Evolutionary conservation across 1,140 invertebrate species (phyloP).

Genomic region (Anastrepha obliqua): DNA sequence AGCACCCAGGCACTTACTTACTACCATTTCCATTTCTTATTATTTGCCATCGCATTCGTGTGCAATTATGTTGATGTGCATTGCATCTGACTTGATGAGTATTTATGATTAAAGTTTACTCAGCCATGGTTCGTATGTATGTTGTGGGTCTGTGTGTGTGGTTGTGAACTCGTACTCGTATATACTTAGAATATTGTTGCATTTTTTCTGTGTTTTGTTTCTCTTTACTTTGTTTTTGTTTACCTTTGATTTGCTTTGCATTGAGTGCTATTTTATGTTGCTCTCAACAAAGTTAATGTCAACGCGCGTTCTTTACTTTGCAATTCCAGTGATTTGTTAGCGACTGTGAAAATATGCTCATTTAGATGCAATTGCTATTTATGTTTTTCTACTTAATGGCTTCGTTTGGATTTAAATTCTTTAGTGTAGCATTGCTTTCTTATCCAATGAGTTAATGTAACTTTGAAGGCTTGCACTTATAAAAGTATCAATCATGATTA

Average conservation of each 20-base stretch:
- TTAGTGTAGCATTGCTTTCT: too few relatives aligned
- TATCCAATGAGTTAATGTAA: too few relatives aligned
- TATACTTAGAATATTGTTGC: background rate
- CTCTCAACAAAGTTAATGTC: conserved; percentile 28
- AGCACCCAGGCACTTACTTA: background rate
- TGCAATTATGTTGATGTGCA: conserved; percentile 48
- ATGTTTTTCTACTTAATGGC: background rate
- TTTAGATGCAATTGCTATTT: background rate
- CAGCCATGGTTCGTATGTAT: background rate
- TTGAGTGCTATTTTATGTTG: conserved; percentile 44
- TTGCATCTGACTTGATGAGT: conserved; percentile 39
- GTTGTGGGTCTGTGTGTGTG: conserved; percentile 7
- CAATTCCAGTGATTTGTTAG: conserved; percentile 31
- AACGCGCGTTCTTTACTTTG: conserved; percentile 25
- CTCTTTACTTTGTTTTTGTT: background rate
- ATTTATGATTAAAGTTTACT: conserved; percentile 52
- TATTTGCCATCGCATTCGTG: conserved; percentile 36
- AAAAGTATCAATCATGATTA: too few relatives aligned
- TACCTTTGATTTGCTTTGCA: background rate
- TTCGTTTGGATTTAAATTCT: too few relatives aligned
- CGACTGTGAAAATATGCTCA: conserved; percentile 20
- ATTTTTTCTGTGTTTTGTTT: background rate
- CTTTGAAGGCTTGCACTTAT: too few relatives aligned
- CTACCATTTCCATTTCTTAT: background rate
- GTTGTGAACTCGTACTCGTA: too few relatives aligned